phyloP scores from a whole-genome alignment of 2,888 invertebrate species.

The Caradrina kadenii region DNA sequence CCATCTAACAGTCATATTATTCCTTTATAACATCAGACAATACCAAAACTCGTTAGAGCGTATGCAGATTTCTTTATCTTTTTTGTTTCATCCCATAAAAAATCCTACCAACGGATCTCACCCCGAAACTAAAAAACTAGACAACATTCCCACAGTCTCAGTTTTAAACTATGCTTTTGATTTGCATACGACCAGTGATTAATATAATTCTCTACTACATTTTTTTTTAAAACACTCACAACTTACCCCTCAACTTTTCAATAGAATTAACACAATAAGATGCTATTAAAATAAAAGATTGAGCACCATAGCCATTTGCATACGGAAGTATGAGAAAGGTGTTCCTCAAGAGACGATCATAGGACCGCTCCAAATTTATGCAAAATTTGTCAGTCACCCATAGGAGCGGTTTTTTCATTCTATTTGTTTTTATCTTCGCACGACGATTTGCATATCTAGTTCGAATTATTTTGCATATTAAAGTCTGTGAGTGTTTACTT shows the following conservation, averaged over 20 bases:
- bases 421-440: slow-evolving; percentile 88
- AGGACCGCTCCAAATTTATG: slow-evolving; percentile 81
- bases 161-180: slow-evolving; percentile 68
- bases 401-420: slow-evolving; percentile 88
- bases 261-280: slow-evolving; percentile 87
- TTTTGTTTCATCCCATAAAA: slow-evolving; percentile 65
- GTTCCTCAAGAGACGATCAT: slow-evolving; percentile 78
- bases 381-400: slow-evolving; percentile 87
- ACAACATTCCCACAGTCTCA: slow-evolving; percentile 82
- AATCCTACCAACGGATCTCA: slow-evolving; percentile 64
- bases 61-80: slow-evolving; percentile 51
- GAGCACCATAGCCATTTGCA: slow-evolving; percentile 86
- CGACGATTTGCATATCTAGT: slow-evolving; percentile 89
- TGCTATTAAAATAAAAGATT: slow-evolving; percentile 90
- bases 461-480: slow-evolving; percentile 86
- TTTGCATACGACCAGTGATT: slow-evolving; percentile 88
- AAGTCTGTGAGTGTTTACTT: slow-evolving; percentile 86
- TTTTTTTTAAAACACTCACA: slow-evolving; percentile 78
- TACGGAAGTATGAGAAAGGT: slow-evolving; percentile 86
- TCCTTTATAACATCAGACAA: slow-evolving; percentile 41
- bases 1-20: slow-evolving; percentile 11
- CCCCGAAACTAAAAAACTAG: slow-evolving; percentile 70
- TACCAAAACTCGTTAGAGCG: slow-evolving; percentile 51
- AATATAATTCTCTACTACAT: slow-evolving; percentile 79
- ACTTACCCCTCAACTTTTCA: slow-evolving; percentile 80